Percentiles rank a stretch among this genome's conserved stretches.
phyloP scores from a whole-genome alignment of 2,113 vertebrate species.

The Elachura formosa region DNA sequence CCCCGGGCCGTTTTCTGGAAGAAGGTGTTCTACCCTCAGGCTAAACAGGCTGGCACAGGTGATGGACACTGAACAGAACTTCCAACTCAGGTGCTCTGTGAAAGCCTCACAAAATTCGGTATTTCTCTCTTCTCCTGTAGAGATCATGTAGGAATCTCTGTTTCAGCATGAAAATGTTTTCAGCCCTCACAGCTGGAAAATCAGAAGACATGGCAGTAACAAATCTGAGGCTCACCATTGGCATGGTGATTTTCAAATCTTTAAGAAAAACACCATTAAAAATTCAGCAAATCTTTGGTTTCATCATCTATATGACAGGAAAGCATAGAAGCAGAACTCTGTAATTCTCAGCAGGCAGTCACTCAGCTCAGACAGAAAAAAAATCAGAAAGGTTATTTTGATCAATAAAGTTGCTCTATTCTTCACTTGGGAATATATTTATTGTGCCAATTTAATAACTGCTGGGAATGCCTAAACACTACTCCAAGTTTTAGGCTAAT shows the following conservation, averaged over 20 bases:
- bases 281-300: neutral
- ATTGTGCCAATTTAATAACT: neutral
- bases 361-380: neutral
- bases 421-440: neutral
- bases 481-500: neutral
- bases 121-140: neutral
- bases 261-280: neutral
- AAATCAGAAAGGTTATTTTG: neutral
- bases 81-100: neutral
- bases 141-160: neutral
- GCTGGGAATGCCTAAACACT: neutral
- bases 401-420: neutral
- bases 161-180: neutral
- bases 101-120: neutral
- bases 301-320: neutral
- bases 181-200: neutral
- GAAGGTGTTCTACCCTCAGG: neutral
- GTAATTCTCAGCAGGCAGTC: neutral
- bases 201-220: neutral
- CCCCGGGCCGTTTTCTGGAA: neutral
- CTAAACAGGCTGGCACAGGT: neutral
- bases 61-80: neutral
- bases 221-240: neutral
- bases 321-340: neutral
- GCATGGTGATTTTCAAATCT: neutral